Evolutionary conservation across 2,113 vertebrate genomes (phyloP).

Genomic region (Macquaria australasica): DNA sequence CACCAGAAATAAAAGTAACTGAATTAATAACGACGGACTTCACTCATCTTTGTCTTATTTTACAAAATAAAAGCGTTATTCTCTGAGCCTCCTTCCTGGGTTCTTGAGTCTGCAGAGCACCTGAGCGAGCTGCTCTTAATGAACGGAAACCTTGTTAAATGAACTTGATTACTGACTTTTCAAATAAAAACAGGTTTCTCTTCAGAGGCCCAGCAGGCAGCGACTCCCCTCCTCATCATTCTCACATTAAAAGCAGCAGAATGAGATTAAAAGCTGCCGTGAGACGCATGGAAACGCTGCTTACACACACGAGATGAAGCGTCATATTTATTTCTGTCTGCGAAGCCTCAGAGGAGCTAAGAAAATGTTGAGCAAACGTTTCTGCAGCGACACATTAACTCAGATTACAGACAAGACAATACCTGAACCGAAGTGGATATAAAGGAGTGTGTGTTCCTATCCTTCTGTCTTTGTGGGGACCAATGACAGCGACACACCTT

Average conservation of each 20-base stretch:
- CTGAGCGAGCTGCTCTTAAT: conserved; percentile 68
- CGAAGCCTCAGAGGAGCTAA: conserved; percentile 1
- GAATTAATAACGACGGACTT: no score
- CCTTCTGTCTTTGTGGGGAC: neutral
- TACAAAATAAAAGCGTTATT: no score
- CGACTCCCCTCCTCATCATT: conserved; percentile 65
- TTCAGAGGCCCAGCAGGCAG: conserved; percentile 38
- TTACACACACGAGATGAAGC: neutral
- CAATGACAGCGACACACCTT: neutral
- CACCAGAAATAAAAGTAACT: no score
- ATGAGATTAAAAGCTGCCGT: conserved; percentile 66
- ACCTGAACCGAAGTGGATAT: neutral
- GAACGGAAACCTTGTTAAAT: conserved; percentile 77
- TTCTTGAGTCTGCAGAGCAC: conserved; percentile 49
- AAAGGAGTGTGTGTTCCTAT: neutral
- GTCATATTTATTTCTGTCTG: neutral
- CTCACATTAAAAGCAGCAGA: conserved; percentile 71
- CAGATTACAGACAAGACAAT: neutral
- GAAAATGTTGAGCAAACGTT: neutral
- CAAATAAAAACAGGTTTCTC: conserved; percentile 59
- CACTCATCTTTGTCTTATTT: no score
- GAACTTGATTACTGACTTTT: conserved; percentile 68
- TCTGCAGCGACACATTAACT: neutral
- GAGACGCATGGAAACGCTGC: conserved; percentile 25
- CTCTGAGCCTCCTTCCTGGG: neutral